Base-by-base conservation (phyloP, 1,140 invertebrate genomes). In the Sipha flava region DNA sequence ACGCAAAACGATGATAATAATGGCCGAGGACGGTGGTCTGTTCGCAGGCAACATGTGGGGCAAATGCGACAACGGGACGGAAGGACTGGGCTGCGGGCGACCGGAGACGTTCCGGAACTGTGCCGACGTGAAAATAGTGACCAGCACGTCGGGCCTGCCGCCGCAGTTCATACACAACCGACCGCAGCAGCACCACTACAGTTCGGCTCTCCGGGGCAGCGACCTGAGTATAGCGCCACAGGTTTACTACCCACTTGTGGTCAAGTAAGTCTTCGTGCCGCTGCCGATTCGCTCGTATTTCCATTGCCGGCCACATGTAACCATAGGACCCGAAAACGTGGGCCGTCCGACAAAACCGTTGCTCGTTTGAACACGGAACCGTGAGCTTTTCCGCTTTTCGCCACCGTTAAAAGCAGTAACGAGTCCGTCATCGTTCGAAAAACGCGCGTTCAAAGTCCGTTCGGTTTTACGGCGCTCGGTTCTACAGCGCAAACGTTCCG, bases 101-200 rank as follows among this genome's bases (percentile, higher is more conserved):
- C 92, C 94, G 57, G 94, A 96, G 86, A 95, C 92, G 0, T 96
- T 95, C 84, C 87, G 92, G 57, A 95, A 95, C 83, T 96, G 94
- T 84, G 94, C 94, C 0, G 94, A 96, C 84, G 88, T 96, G 52
- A 89, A 88, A 43, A 92, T 96, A 64, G 87, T 92, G 1, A 92
- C 92, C 3, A 93, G 89, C 82, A 92, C 91, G 2, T 90, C 90
- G 6, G 92, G 91, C 14, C 87, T 91, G 2, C 89, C 89, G 23
- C 87, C 87, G 21, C 90, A 90, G 12, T 85, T 89, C 79, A 92
- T 92, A 80, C 87, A 88, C 3, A 87, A 87, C 29, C 85, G 88
- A 77, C 85, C 88, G 21, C 84, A 88, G 26, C 52, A 93, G 91
- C 89, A 81, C 91, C 91, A 81, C 87, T 87, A 81, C 84, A 86